A percentile compares a stretch with the other conserved stretches of the same genome.
phyloP scores from a whole-genome alignment of 1,140 invertebrate genomes.

The Ceratina australensis region DNA sequence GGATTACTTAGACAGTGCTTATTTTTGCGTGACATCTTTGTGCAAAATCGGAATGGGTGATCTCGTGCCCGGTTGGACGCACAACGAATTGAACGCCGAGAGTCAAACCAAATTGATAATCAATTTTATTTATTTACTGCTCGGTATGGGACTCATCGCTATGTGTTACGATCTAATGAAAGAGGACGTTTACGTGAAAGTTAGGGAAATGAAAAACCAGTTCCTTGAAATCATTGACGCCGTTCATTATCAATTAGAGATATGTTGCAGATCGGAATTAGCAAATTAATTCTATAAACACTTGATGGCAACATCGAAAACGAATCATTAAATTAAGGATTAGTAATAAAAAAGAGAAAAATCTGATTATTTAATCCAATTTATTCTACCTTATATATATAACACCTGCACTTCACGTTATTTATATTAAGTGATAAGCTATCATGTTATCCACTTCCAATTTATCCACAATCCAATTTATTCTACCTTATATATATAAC shows the following conservation, averaged over 20 bases:
- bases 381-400: slow-evolving; percentile 9
- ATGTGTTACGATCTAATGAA: slow-evolving; percentile 95
- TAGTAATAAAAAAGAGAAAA: background rate
- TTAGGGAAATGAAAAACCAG: slow-evolving; percentile 87
- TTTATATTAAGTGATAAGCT: background rate
- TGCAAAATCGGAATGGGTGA: slow-evolving; percentile 98
- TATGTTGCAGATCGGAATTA: slow-evolving; percentile 76
- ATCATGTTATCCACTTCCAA: slow-evolving; percentile 73
- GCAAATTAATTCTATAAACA: slow-evolving; percentile 7
- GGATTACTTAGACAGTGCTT: slow-evolving; percentile 95
- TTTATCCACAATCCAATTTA: too few relatives aligned
- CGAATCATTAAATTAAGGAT: too few relatives aligned
- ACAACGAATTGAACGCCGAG: slow-evolving; percentile 80
- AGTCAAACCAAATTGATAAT: slow-evolving; percentile 92
- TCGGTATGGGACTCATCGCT: slow-evolving; percentile 92
- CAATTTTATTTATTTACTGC: slow-evolving; percentile 91
- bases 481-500: too few relatives aligned
- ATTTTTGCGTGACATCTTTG: slow-evolving; percentile 95
- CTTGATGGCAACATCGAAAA: too few relatives aligned
- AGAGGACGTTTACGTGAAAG: slow-evolving; percentile 90
- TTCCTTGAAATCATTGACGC: slow-evolving; percentile 87
- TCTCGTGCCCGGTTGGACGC: slow-evolving; percentile 93
- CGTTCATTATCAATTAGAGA: slow-evolving; percentile 80
- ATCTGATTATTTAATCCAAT: background rate
- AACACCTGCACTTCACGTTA: too few relatives aligned